Evolutionary conservation across 2,888 invertebrate species (phyloP).

Genomic region (Caenorhabditis drosophilae): DNA sequence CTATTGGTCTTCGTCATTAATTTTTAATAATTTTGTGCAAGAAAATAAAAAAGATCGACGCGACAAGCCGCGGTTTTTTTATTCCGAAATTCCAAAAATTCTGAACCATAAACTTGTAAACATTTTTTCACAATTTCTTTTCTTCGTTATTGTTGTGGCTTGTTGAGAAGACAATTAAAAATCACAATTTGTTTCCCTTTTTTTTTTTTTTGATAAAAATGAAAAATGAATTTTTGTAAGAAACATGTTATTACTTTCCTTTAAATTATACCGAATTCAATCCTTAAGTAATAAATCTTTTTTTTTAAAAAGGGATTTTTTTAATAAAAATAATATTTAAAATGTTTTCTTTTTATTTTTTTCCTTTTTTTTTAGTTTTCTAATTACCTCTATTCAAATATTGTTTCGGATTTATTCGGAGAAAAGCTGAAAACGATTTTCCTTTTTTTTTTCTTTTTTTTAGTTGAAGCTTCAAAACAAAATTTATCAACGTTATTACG

Average conservation of each 20-base stretch:
- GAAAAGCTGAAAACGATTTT: neutral
- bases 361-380: constrained; percentile 1
- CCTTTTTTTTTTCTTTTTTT: neutral
- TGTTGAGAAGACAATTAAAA: too few relatives aligned
- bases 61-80: constrained; percentile 2
- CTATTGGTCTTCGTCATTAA: too few relatives aligned
- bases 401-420: constrained; percentile 3
- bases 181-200: too few relatives aligned
- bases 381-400: constrained; percentile 18
- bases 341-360: neutral
- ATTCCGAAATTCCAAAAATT: constrained; percentile 4
- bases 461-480: constrained; percentile 4
- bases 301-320: too few relatives aligned
- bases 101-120: too few relatives aligned
- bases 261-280: too few relatives aligned
- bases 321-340: too few relatives aligned
- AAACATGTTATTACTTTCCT: too few relatives aligned
- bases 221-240: neutral
- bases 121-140: too few relatives aligned
- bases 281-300: too few relatives aligned
- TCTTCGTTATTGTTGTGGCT: neutral
- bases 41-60: too few relatives aligned
- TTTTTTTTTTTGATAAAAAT: neutral
- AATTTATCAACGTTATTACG: constrained; percentile 29
- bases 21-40: constrained; percentile 1